A percentile compares a stretch with the other conserved stretches of the same genome.
phyloP scores from a whole-genome alignment of 1,140 invertebrate species.

The Diorhabda carinulata region DNA sequence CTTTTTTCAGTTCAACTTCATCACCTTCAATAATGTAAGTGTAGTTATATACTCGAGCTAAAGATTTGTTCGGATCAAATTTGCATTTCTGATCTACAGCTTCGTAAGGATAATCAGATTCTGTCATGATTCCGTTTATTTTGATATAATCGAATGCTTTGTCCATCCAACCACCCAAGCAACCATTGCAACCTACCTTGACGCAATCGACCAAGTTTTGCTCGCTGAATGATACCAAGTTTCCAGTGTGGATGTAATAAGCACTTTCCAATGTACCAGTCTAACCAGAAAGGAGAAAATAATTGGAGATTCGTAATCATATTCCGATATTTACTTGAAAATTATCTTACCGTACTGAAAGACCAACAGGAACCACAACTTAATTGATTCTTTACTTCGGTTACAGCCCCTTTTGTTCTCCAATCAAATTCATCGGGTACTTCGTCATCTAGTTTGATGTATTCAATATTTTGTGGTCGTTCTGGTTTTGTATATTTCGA shows the following conservation, averaged over 20 bases:
- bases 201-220: slow-evolving; percentile 94
- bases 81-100: slow-evolving; percentile 64
- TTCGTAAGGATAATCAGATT: slow-evolving; percentile 83
- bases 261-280: slow-evolving; percentile 94
- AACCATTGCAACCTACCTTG: slow-evolving; percentile 57
- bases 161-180: slow-evolving; percentile 92
- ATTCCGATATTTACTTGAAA: not conserved
- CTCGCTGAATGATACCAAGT: slow-evolving; percentile 87
- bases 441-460: not conserved
- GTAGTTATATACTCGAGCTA: slow-evolving; percentile 74
- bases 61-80: slow-evolving; percentile 58
- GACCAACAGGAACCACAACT: slow-evolving; percentile 54
- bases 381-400: slow-evolving; percentile 31
- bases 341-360: slow-evolving; percentile 43
- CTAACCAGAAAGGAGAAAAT: slow-evolving; percentile 46
- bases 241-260: slow-evolving; percentile 78
- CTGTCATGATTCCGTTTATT: slow-evolving; percentile 79
- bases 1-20: slow-evolving; percentile 65
- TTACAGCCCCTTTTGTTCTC: slow-evolving; percentile 31
- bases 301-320: slow-evolving; percentile 58
- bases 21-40: slow-evolving; percentile 59
- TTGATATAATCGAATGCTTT: slow-evolving; percentile 86
- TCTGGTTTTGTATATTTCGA: not conserved
- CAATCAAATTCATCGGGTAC: slow-evolving; percentile 29
- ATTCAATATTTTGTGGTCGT: not conserved